Base-by-base conservation (phyloP, 2,113 vertebrate species). In the Procavia capensis region DNA sequence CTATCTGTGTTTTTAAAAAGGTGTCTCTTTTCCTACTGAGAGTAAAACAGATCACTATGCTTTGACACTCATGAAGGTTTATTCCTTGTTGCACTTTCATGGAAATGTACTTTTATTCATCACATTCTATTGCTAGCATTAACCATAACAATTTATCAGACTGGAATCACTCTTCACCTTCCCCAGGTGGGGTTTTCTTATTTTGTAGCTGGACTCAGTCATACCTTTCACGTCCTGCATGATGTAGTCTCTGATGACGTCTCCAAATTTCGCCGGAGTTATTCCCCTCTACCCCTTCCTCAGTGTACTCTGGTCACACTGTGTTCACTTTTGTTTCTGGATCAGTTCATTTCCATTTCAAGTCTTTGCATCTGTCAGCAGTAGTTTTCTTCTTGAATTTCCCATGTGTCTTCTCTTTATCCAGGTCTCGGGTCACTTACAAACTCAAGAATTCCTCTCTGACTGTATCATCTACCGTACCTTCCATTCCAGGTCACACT, bases 1-100 rank as follows among this genome's bases (percentile, higher is more conserved):
- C 50, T 54, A 54, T 16, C 50, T 54, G 50, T 87, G 11, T 87
- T 83, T 91, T 34, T 94, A 92, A 89, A 63, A 66, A 88, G 66
- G 27, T 83, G 20, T 6, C 4, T 45, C 29, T 82, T 76, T 92
- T 29, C 11, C 50, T 24, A 16, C 20, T 61, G 68, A 54, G 88
- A 39, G 34, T 14, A 66, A 80, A 66, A 14, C n/a, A 81, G 72
- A 78, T 5, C 39, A 31, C 6, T 29, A 31, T 45, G 68, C 47
- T 74, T 45, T 34, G 25, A 57, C 59, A 63, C 66, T 85, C 39
- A 31, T 9, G 41, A 59, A n/a, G 74, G 50, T 27, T 9, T 9
- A 61, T 6, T 70, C 29, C 36, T 85, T 14, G 20, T 19, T 74
- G 22, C 1, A 7, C 1, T 61, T 79, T 47, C 76, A 72, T 3